Percentiles rank a stretch among this genome's conserved stretches.
Conservation (phyloP, 2,888 invertebrate species). For the Apotomis capreana region DNA sequence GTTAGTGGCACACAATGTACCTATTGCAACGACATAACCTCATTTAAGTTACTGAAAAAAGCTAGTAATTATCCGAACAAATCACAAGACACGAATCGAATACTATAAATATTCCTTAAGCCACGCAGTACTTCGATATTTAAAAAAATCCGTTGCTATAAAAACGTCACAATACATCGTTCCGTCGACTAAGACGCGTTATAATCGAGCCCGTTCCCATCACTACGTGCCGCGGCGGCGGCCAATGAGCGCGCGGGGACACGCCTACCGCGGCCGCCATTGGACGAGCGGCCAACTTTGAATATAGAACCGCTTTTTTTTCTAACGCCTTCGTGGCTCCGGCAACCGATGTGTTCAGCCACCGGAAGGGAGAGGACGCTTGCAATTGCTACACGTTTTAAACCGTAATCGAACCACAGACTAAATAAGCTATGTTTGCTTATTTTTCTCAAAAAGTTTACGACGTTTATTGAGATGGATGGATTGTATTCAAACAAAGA, state of each 20-base stretch:
- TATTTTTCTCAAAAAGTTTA: no score
- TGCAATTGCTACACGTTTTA: conserved; percentile 7
- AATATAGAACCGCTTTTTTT: conserved; percentile 80
- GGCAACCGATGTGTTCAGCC: conserved; percentile 28
- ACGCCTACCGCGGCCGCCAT: conserved; percentile 77
- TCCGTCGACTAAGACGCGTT: conserved; percentile 57
- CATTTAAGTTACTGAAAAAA: background rate
- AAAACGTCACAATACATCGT: conserved; percentile 19
- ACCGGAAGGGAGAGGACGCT: conserved; percentile 8
- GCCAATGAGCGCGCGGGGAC: conserved; percentile 72
- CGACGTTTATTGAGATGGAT: background rate
- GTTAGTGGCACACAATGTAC: conserved; percentile 1
- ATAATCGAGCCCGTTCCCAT: conserved; percentile 65
- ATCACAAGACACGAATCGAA: conserved; percentile 4
- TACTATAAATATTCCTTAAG: background rate
- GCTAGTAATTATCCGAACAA: conserved; percentile 3
- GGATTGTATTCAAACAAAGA: background rate
- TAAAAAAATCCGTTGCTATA: conserved; percentile 10
- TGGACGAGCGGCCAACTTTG: conserved; percentile 76
- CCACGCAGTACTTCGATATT: conserved; percentile 6
- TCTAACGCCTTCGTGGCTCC: conserved; percentile 78
- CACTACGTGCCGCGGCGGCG: conserved; percentile 56
- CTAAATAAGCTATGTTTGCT: background rate
- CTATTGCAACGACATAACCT: conserved; percentile 1
- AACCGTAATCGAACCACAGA: background rate